Conservation (phyloP, 1,140 invertebrate species). For the Copidosoma floridanum region DNA sequence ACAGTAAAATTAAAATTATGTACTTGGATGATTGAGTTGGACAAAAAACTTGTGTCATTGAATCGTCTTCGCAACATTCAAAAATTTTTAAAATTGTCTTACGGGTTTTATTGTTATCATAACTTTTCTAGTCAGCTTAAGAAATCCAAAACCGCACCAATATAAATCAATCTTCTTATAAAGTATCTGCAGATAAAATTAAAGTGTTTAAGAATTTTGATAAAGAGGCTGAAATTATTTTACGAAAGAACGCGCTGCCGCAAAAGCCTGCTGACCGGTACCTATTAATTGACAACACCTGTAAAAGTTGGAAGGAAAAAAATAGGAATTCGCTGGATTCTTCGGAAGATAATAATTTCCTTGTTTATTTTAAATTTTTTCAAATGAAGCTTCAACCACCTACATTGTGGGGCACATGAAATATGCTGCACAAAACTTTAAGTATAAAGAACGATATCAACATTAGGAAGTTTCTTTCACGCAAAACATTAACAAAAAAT, state of each 20-base stretch:
- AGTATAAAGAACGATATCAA: slow-evolving; percentile 9
- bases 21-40: too few relatives aligned
- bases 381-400: slow-evolving; percentile 4
- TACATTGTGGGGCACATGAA: too few relatives aligned
- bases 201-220: slow-evolving; percentile 1
- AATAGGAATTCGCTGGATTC: slow-evolving; percentile 7
- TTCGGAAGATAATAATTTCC: slow-evolving; percentile 16
- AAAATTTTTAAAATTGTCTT: too few relatives aligned
- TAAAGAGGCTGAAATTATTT: slow-evolving; percentile 1
- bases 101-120: too few relatives aligned
- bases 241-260: slow-evolving; percentile 4
- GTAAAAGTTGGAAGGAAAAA: slow-evolving; percentile 2
- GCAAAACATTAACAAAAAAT: slow-evolving; percentile 13
- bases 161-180: background rate
- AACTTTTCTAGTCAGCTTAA: too few relatives aligned
- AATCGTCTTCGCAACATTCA: too few relatives aligned
- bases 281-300: slow-evolving; percentile 10
- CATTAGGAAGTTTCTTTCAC: slow-evolving; percentile 7
- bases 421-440: slow-evolving; percentile 12
- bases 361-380: slow-evolving; percentile 7
- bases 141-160: too few relatives aligned
- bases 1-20: too few relatives aligned
- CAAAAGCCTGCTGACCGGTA: slow-evolving; percentile 14
- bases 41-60: too few relatives aligned
- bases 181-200: background rate